Evolutionary conservation across 1,140 invertebrate genomes (phyloP).

Genomic region (Plectrocnemia conspersa): DNA sequence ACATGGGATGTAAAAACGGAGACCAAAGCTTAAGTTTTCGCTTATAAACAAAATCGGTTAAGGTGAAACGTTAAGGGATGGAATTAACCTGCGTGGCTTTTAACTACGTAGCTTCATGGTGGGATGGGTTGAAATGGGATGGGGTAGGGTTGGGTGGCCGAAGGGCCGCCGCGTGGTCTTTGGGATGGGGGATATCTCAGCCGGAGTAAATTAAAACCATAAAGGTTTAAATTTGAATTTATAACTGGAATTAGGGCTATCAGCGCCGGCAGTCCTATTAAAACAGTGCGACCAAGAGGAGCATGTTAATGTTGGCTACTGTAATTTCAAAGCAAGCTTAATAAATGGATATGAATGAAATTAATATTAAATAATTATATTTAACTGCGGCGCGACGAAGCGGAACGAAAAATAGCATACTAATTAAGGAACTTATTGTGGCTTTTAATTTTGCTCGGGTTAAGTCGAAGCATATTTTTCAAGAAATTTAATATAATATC

Average conservation of each 20-base stretch:
- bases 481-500: no score
- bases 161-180: background rate
- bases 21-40: no score
- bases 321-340: constrained; percentile 17
- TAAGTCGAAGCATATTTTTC: no score
- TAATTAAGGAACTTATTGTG: background rate
- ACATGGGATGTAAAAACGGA: no score
- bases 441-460: no score
- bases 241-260: constrained; percentile 31
- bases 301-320: constrained; percentile 18
- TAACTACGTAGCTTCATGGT: background rate
- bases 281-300: constrained; percentile 13
- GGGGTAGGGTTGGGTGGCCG: background rate
- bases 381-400: background rate
- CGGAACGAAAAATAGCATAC: background rate
- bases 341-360: constrained; percentile 20
- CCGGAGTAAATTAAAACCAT: constrained; percentile 31
- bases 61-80: no score
- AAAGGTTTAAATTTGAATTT: constrained; percentile 32
- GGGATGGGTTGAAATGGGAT: background rate
- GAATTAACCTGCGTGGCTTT: no score
- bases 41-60: no score
- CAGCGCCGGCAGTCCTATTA: constrained; percentile 19
- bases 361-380: background rate
- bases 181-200: background rate